phyloP scores from a whole-genome alignment of 1,140 invertebrate genomes.

The Zophobas morio region DNA sequence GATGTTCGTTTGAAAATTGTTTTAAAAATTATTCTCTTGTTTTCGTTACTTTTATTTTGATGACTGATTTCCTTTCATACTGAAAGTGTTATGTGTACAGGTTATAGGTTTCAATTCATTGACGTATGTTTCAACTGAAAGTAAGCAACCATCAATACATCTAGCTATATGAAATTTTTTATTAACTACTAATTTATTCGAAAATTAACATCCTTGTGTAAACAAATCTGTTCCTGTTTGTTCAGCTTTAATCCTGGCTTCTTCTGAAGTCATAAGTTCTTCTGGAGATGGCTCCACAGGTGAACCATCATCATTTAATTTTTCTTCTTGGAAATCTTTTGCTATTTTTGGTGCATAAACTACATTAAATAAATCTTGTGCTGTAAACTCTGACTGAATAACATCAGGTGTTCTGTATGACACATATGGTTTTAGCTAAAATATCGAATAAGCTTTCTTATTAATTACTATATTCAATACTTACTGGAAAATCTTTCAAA shows the following conservation, averaged over 20 bases:
- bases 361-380: slow-evolving; percentile 87
- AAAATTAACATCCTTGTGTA: slow-evolving; percentile 48
- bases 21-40: too few relatives aligned
- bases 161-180: background rate
- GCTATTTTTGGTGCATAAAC: slow-evolving; percentile 87
- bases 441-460: slow-evolving; percentile 58
- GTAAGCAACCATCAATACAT: slow-evolving; percentile 18
- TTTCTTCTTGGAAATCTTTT: slow-evolving; percentile 81
- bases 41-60: too few relatives aligned
- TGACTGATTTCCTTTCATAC: too few relatives aligned
- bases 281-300: slow-evolving; percentile 80
- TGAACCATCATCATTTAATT: slow-evolving; percentile 78
- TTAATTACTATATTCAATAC: slow-evolving; percentile 27
- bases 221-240: slow-evolving; percentile 88
- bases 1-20: too few relatives aligned
- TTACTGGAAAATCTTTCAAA: slow-evolving; percentile 79
- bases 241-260: slow-evolving; percentile 78
- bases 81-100: too few relatives aligned
- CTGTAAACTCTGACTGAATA: slow-evolving; percentile 84
- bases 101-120: background rate
- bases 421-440: slow-evolving; percentile 92
- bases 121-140: background rate
- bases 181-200: background rate
- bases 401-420: slow-evolving; percentile 86
- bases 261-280: slow-evolving; percentile 79